Evolutionary conservation across 1,140 invertebrate genomes (phyloP).

Genomic region (Neodiprion lecontei): DNA sequence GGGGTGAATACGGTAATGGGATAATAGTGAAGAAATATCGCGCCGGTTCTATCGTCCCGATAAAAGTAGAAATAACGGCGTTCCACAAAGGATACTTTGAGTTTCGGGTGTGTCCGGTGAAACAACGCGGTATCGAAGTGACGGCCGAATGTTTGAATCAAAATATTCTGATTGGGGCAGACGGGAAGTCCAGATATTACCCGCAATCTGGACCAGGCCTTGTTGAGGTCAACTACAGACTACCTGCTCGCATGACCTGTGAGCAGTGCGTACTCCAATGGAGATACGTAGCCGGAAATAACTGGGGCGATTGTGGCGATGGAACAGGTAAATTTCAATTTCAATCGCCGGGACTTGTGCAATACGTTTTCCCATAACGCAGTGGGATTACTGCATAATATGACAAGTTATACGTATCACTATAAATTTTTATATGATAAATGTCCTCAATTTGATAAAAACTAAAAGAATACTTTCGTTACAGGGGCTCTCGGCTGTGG

Average conservation of each 20-base stretch:
- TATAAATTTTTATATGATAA: no score
- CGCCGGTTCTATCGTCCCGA: conserved; percentile 70
- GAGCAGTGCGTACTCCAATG: conserved; percentile 83
- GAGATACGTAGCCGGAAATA: conserved; percentile 82
- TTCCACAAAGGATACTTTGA: conserved; percentile 87
- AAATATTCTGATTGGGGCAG: conserved; percentile 68
- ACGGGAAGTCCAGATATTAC: conserved; percentile 69
- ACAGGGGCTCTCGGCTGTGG: conserved; percentile 81
- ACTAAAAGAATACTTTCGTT: not conserved
- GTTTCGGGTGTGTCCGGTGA: conserved; percentile 81
- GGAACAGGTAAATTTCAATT: conserved; percentile 55
- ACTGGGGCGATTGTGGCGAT: conserved; percentile 78
- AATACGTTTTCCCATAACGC: no score
- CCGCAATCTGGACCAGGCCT: conserved; percentile 79
- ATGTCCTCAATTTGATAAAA: no score
- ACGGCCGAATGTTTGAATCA: conserved; percentile 81
- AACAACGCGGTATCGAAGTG: conserved; percentile 61
- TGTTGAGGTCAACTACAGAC: conserved; percentile 75
- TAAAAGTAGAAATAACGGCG: conserved; percentile 80
- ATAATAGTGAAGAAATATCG: conserved; percentile 81
- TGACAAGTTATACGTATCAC: no score
- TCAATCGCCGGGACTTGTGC: no score
- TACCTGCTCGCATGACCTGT: conserved; percentile 75
- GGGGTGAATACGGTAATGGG: conserved; percentile 82
- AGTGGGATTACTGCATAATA: no score